phyloP scores from a whole-genome alignment of 2,113 vertebrate genomes.

The Bos javanicus region DNA sequence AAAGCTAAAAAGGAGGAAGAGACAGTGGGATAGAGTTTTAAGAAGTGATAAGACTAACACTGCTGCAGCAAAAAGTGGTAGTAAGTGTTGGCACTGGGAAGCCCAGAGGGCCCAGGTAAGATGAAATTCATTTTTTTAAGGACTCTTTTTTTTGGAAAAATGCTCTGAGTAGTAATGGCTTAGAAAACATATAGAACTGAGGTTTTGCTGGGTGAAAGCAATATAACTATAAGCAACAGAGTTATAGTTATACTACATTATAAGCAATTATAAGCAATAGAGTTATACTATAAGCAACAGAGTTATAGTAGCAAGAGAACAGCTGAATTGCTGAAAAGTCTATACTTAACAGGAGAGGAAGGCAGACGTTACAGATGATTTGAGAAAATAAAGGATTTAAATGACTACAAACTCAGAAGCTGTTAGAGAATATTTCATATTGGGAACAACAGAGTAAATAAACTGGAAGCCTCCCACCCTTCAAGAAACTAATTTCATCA shows the following conservation, averaged over 20 bases:
- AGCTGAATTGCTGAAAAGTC: neutral
- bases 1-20: neutral
- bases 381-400: neutral
- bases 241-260: neutral
- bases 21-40: neutral
- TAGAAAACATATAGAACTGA: neutral
- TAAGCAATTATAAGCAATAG: neutral
- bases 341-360: neutral
- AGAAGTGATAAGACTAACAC: neutral
- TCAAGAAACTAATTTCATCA: conserved; percentile 2
- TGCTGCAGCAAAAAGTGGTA: neutral
- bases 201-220: neutral
- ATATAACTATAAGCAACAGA: neutral
- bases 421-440: neutral
- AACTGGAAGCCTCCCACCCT: neutral
- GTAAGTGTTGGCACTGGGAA: neutral
- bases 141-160: neutral
- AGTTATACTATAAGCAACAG: neutral
- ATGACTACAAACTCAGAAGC: neutral
- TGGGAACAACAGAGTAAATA: neutral
- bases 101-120: neutral
- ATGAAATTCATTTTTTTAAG: neutral
- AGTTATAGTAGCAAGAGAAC: neutral
- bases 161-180: neutral
- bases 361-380: neutral